Base-by-base conservation (phyloP, 2,113 vertebrate genomes). In the Sinocyclocheilus maitianheensis region DNA sequence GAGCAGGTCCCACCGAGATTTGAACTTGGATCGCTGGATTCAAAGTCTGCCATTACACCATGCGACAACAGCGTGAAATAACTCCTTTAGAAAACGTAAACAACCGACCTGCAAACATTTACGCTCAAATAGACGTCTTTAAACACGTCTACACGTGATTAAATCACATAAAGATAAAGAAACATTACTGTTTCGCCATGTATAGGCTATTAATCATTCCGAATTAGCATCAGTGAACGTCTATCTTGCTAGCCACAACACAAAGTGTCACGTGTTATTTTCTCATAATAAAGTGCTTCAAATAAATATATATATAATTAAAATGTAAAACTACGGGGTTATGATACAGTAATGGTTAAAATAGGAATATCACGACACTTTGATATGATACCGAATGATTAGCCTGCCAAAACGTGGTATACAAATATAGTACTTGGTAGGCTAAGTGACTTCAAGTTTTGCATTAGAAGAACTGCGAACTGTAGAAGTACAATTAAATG, bases 21-120 rank as follows among this genome's bases (percentile, higher is more conserved):
- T 95, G 95, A 96, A 96, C 95, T 96, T 94, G 94, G 95, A 96
- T 96, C 95, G 94, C 95, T 96, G 95, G 95, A 96, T 96, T 96
- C 95, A 96, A 96, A 96, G 95, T 96, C 95, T 94, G 95, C 95
- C 95, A 95, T 96, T 96, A 96, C 94, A 94, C 94, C 95, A 95
- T 94, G 93, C 94, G 43, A 46, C 43, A 8, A 6, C 3, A 1
- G 65, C 13, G 26, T 5, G 65, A 67, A 30, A 67, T 16, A 30
- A 26, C 20, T 20, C 58, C 8, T n/a, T n/a, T 60, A 22, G 58
- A 9, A 60, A 60, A 60, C 7, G 7, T 18, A 7, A 13, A 51
- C 48, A 51, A 51, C 58, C 6, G 1, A 60, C 18, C 58, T 60
- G 1, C 5, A 7, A 58, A 22, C 5, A 22, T 22, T 60, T 60